A percentile compares a stretch with the other conserved stretches of the same genome.
These are phyloP conservation scores for Okapia johnstoni DNA, from an alignment of 2,113 vertebrate species.

Conservation along the genomic window DNA sequence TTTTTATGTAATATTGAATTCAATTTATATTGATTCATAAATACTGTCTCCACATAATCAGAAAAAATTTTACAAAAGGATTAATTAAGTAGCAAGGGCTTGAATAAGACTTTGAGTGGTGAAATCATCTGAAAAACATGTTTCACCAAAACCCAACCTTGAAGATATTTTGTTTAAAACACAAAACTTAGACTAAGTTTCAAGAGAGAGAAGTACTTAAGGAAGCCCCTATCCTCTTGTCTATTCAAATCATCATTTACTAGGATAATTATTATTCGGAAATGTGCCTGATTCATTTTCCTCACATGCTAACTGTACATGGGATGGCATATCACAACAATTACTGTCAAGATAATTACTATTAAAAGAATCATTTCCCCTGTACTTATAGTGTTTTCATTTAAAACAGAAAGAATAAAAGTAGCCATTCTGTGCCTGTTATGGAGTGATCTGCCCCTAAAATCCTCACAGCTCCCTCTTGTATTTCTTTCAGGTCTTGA, in stretches of 20 bases:
- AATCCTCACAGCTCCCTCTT: not conserved
- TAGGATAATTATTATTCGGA: constrained; percentile 48
- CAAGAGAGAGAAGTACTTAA: constrained; percentile 8
- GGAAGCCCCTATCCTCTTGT: constrained; percentile 14
- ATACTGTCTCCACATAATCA: not conserved
- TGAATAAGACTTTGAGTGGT: not conserved
- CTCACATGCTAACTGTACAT: constrained; percentile 45
- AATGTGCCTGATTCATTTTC: constrained; percentile 43
- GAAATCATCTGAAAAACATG: not conserved
- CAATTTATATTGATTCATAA: not conserved
- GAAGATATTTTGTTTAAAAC: constrained; percentile 13
- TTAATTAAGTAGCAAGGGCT: not conserved
- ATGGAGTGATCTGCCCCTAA: not conserved
- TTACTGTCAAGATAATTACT: constrained; percentile 65
- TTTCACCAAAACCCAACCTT: not conserved
- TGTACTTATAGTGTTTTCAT: constrained; percentile 45
- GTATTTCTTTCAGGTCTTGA: not conserved
- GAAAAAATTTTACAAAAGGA: not conserved
- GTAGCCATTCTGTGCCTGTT: constrained; percentile 25
- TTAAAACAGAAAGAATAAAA: constrained; percentile 53
- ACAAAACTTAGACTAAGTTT: constrained; percentile 34
- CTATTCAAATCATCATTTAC: constrained; percentile 44
- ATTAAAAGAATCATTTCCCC: constrained; percentile 47
- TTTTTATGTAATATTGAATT: not conserved
- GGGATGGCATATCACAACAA: constrained; percentile 33